Percentiles rank a stretch among this genome's conserved stretches.
Evolutionary conservation across 1,140 invertebrate species (phyloP).

Genomic region (Calliphora vicina): DNA sequence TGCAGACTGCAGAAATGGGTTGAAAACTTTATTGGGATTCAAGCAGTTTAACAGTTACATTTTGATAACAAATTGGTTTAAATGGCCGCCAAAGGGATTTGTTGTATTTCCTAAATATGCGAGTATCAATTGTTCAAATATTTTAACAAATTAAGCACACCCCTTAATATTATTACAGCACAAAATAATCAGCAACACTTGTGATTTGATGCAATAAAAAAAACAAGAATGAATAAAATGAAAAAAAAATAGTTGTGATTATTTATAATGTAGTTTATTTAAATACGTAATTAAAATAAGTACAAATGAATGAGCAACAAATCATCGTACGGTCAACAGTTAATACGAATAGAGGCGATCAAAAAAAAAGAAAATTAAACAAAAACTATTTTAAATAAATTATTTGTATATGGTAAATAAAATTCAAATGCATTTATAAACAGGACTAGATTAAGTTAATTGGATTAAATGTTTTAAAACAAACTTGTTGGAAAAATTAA

Average conservation of each 20-base stretch:
- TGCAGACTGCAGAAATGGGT: too few relatives aligned
- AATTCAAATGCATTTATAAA: background rate
- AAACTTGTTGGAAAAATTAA: too few relatives aligned
- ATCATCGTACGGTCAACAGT: background rate
- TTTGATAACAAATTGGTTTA: too few relatives aligned
- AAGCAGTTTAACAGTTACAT: too few relatives aligned
- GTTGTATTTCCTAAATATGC: too few relatives aligned
- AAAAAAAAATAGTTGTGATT: background rate
- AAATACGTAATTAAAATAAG: slow-evolving; percentile 18
- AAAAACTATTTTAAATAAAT: background rate
- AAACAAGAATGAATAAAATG: background rate
- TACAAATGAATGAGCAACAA: background rate
- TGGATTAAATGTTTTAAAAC: background rate
- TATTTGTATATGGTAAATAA: background rate
- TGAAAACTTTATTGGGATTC: too few relatives aligned
- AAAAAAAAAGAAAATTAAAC: background rate
- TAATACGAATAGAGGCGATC: background rate
- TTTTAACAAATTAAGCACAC: too few relatives aligned
- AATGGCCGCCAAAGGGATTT: too few relatives aligned
- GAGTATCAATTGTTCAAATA: too few relatives aligned
- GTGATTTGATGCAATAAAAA: background rate
- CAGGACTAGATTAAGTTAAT: background rate
- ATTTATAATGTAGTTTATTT: slow-evolving; percentile 21
- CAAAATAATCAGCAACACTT: background rate
- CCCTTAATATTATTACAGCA: background rate